phyloP scores from a whole-genome alignment of 2,113 vertebrate genomes.

The Halcyon malimbica region DNA sequence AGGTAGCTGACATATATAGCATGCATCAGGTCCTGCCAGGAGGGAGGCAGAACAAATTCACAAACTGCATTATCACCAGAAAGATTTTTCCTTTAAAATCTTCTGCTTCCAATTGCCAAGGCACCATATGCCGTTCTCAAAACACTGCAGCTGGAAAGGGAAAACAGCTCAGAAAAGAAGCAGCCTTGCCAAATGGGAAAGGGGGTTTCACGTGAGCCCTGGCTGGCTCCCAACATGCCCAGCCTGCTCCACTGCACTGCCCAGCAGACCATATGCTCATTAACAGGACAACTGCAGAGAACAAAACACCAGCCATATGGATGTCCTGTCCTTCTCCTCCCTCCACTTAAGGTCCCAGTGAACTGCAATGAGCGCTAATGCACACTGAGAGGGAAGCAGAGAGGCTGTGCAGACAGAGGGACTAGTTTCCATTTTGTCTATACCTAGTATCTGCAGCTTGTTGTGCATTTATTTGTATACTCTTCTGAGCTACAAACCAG shows the following conservation, averaged over 20 bases:
- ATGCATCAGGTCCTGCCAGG: background rate
- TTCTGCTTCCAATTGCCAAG: background rate
- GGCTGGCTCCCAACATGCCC: background rate
- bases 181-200: background rate
- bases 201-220: background rate
- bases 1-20: background rate
- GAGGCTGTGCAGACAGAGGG: background rate
- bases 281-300: background rate
- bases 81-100: background rate
- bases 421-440: background rate
- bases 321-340: background rate
- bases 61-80: background rate
- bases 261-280: accelerated
- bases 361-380: background rate
- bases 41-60: background rate
- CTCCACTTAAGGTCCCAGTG: background rate
- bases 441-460: background rate
- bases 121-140: background rate
- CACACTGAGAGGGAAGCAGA: background rate
- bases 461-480: background rate
- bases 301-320: background rate
- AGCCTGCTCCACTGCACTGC: accelerated
- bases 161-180: background rate
- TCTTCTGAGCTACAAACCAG: background rate
- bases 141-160: background rate